Evolutionary conservation across 92 coral and sea anemone species (phyloP), one percentile per base, ranked within the genome.

Genomic region (Siderastrea siderea): DNA sequence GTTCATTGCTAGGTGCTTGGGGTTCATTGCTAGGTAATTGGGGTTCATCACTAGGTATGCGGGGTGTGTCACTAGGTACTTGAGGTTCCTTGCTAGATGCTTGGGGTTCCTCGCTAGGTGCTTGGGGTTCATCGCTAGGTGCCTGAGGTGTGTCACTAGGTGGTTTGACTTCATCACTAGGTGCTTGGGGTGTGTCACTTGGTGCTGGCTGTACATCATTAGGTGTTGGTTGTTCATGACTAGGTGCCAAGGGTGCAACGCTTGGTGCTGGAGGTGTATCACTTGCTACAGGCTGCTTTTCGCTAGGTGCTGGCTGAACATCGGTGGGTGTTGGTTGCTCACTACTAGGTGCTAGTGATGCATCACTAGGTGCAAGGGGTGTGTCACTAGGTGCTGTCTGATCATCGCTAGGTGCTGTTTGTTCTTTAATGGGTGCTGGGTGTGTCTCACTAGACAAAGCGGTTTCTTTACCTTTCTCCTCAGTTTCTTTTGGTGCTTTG

Each of bases 381-480:
- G 55, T 8, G 8, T 63, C 15, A 63, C 43, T 68, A 44, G 74
- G 74, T 68, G 38, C 38, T 26, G 55, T 7, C 47, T 48, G 10
- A n/a, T 15, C 15, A 15, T 51, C 78, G 4, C 1, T 2, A 15
- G 62, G 50, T 47, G 67, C 51, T 13, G 83, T 58, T 7, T 43
- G 46, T 44, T 47, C 46, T 4, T 14, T 68, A 8, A 43, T 26
- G 1, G 61, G 3, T n/a, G 13, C 62, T 5, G 77, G 47, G 54
- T 48, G 50, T 17, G 74, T 52, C 43, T 11, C 57, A 78, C n/a
- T 68, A 14, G 16, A 26, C 6, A 45, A 12, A 59, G 38, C 51
- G 13, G 63, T 59, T 38, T 50, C 60, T 72, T 74, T 49, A 17
- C 76, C 73, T 43, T 43, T 38, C 72, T 63, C 87, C 81, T 74